Base-by-base conservation (phyloP, 2,797 vertebrate genomes). In the Chelmon rostratus region DNA sequence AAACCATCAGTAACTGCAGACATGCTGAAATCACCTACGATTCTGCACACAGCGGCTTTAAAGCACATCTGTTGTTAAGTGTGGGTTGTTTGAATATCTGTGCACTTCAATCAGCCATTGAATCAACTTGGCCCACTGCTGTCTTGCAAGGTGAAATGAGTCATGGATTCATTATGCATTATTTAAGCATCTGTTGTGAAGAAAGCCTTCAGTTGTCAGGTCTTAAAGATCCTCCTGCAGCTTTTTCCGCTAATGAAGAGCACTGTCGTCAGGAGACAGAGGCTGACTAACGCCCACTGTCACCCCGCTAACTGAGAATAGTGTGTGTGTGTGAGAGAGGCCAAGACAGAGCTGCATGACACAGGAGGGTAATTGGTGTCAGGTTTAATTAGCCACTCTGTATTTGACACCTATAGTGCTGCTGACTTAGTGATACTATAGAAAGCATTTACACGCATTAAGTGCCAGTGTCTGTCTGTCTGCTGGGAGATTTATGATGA, bases 281-380 rank as follows among this genome's bases (percentile, higher is more conserved):
- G 23, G 23, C 38, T 33, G 18, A 33, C 33, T 18, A 11, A 33
- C 12, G 8, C 53, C 28, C 40, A 47, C 28, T 11, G 19, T 13
- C 53, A 57, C 13, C 37, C 15, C 38, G 40, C 16, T 40, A 52
- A 38, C 50, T 31, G 25, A 54, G 0, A 54, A 31, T 31, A 54
- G 37, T 61, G 38, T 28, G 61, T 63, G 67, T 56, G 25, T 15
- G 37, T 61, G n/a, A 25, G 59, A 62, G 52, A 23, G 23, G 12
- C 16, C 18, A 15, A 37, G 38, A 42, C 40, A 58, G n/a, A 71
- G 44, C 56, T 50, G 57, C 16, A 6, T 52, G 46, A 50, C 58
- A 62, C 47, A 42, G 16, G 47, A 71, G 68, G 44, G 46, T 52
- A 62, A 72, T 31, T 31, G 58, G 46, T 21, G 56, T 61, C 68